Conservation (phyloP, 2,113 vertebrate genomes). For the Plotosus lineatus region DNA sequence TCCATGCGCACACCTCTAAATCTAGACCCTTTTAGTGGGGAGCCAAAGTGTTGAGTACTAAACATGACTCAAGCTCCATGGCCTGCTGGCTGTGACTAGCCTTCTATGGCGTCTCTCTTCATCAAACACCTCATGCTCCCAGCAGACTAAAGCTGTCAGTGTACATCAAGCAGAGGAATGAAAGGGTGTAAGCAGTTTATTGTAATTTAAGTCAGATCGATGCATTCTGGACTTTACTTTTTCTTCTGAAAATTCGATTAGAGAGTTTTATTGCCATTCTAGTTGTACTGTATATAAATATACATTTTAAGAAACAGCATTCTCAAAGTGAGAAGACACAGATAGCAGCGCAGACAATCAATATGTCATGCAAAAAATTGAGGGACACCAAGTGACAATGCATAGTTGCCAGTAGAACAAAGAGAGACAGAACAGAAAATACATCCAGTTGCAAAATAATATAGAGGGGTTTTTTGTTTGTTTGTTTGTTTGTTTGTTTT, state of each 20-base stretch:
- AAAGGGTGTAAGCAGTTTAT: conserved; percentile 15
- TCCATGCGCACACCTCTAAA: not conserved
- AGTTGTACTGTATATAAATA: not conserved
- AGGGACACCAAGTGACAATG: not conserved
- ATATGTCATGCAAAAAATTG: not conserved
- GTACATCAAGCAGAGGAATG: conserved; percentile 5
- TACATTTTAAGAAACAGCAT: not conserved
- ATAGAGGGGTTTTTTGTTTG: too few relatives aligned
- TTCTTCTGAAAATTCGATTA: not conserved
- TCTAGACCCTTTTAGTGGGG: not conserved
- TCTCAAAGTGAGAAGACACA: not conserved
- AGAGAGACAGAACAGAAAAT: not conserved
- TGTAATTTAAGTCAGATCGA: not conserved
- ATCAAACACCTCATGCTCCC: conserved; percentile 29
- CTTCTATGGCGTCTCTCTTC: conserved; percentile 4
- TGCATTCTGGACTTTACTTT: not conserved
- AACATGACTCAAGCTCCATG: conserved; percentile 4
- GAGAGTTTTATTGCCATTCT: not conserved
- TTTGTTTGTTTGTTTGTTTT: too few relatives aligned
- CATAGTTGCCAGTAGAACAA: not conserved
- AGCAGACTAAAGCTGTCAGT: not conserved
- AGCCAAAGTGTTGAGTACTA: conserved; percentile 2
- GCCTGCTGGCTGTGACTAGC: conserved; percentile 15
- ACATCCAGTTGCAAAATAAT: not conserved
- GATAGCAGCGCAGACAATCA: not conserved